Evolutionary conservation across 2,888 invertebrate genomes (phyloP).

Genomic region (Cataglyphis cursor): DNA sequence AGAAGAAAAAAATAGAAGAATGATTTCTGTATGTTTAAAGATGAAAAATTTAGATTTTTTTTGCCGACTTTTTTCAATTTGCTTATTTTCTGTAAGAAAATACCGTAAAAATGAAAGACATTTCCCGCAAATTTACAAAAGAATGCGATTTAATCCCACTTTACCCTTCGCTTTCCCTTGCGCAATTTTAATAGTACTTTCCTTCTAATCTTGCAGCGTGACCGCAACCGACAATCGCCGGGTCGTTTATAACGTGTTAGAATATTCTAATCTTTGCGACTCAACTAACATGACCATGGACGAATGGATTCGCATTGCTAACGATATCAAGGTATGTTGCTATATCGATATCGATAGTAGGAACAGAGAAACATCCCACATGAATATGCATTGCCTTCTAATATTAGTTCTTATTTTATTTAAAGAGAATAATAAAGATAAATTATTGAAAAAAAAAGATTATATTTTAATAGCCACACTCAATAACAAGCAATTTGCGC

Average conservation of each 20-base stretch:
- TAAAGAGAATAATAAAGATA: not conserved
- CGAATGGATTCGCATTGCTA: slow-evolving; percentile 96
- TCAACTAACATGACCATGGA: slow-evolving; percentile 97
- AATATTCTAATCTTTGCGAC: slow-evolving; percentile 96
- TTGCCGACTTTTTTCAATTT: not conserved
- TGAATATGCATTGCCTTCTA: not conserved
- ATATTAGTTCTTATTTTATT: not conserved
- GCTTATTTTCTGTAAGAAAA: not conserved
- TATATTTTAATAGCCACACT: not conserved
- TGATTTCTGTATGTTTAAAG: not conserved
- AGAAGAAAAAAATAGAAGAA: not conserved
- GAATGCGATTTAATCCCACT: not conserved
- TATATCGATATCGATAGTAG: not conserved
- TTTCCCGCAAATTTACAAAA: slow-evolving; percentile 8
- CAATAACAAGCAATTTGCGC: not conserved
- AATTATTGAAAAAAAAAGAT: not conserved
- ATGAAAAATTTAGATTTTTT: not conserved
- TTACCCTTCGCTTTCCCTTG: slow-evolving; percentile 31
- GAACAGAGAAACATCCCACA: not conserved
- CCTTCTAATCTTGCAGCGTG: slow-evolving; percentile 69
- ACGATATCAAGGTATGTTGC: slow-evolving; percentile 92
- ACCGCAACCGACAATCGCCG: slow-evolving; percentile 86
- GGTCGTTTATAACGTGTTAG: slow-evolving; percentile 92
- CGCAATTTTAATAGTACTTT: slow-evolving; percentile 12
- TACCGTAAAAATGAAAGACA: not conserved